Evolutionary conservation across 1,140 invertebrate genomes (phyloP).

Genomic region (Goniozus legneri): DNA sequence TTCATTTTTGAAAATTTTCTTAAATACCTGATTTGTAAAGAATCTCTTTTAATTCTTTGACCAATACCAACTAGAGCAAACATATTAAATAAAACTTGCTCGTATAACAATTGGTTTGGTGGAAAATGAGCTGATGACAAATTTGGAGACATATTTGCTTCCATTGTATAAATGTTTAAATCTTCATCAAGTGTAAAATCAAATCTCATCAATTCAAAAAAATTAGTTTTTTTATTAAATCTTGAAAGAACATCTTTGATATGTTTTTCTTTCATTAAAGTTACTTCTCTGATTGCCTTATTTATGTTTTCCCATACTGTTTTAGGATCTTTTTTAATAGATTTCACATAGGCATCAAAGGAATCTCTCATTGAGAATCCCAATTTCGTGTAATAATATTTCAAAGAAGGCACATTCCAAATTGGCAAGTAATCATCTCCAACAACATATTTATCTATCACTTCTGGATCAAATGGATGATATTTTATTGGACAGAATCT

Average conservation of each 20-base stretch:
- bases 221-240: slow-evolving; percentile 60
- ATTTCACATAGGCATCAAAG: slow-evolving; percentile 76
- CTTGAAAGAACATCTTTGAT: slow-evolving; percentile 57
- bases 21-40: slow-evolving; percentile 45
- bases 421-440: slow-evolving; percentile 92
- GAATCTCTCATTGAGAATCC: slow-evolving; percentile 84
- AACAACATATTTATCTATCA: slow-evolving; percentile 89
- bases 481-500: slow-evolving; percentile 92
- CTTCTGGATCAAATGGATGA: slow-evolving; percentile 81
- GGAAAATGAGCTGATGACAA: slow-evolving; percentile 89
- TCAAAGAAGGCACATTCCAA: slow-evolving; percentile 87
- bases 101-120: slow-evolving; percentile 83
- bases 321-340: slow-evolving; percentile 67
- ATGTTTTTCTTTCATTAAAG: slow-evolving; percentile 71
- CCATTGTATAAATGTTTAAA: slow-evolving; percentile 84
- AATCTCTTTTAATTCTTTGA: slow-evolving; percentile 47
- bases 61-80: slow-evolving; percentile 79
- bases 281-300: slow-evolving; percentile 71
- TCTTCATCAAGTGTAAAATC: slow-evolving; percentile 91
- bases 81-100: slow-evolving; percentile 88
- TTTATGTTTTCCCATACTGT: slow-evolving; percentile 81
- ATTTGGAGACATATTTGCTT: slow-evolving; percentile 98
- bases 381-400: slow-evolving; percentile 70
- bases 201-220: slow-evolving; percentile 93
- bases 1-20: slow-evolving; percentile 8